Base-by-base conservation (phyloP, 2,888 invertebrate genomes). In the Tachina lurida region DNA sequence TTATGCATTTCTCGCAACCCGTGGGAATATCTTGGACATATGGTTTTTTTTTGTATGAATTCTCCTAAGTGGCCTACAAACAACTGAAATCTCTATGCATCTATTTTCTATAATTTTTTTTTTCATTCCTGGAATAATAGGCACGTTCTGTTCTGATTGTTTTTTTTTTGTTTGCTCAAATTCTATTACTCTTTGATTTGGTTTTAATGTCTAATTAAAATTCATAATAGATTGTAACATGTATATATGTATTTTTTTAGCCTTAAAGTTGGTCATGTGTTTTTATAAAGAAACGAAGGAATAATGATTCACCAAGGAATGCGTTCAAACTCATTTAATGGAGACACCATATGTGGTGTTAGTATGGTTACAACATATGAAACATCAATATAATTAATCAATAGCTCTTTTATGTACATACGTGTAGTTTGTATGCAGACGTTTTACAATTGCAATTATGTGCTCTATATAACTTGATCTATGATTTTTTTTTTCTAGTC, bases 271-370 rank as follows among this genome's bases (percentile, higher is more conserved):
- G 73, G 77, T 54, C 83, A 78, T 67, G 45, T n/a, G 31, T 74
- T 54, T 65, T 56, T 79, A 45, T 74, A 70, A 81, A 62, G 39
- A 68, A 81, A 68, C 68, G 75, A 81, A 81, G 81, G 81, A 68
- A 75, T n/a, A n/a, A n/a, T n/a, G n/a, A n/a, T n/a, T 81, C 81
- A 58, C 68, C 75, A 56, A 85, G 73, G 84, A 85, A 85, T 85
- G 73, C 77, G 67, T 85, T 81, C 43, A 74, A 49, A 62, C 86
- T 78, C 77, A 87, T 81, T 81, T 79, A 71, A 62, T 78, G 84
- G 68, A 19, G 68, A 19, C 47, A 62, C 87, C 86, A 75, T 80
- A 86, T 83, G 87, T 87, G 87, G 87, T 31, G 31, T n/a, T 74
- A 75, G n/a, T 41, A 39, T 60, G 43, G n/a, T 52, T n/a, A 58